Base-by-base conservation (phyloP, 2,888 invertebrate species). In the Troides helena region DNA sequence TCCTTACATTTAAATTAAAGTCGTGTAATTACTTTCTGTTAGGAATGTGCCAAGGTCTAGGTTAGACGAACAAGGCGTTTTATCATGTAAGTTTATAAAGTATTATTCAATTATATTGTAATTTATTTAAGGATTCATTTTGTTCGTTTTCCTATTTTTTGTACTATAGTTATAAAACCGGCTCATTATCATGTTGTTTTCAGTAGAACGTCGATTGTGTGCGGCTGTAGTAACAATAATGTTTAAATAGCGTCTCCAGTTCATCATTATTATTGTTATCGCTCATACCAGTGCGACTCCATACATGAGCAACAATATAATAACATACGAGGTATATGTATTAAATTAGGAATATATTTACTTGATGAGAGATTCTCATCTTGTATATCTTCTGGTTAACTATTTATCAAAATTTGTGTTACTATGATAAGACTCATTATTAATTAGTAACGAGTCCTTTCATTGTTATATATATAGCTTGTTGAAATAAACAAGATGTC, bases 21-120 rank as follows among this genome's bases (percentile, higher is more conserved):
- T 39, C 65, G 60, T 7, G 46, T 62, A 39, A 39, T 62, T 46
- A 7, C n/a, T 36, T 23, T 39, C 36, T 18, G 25, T 46, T 63
- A 70, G 73, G 65, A 53, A 74, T 74, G 71, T 71, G 71, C 62
- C 65, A 63, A 61, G 57, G 62, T 65, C 68, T 68, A 59, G 73
- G 60, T 72, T 74, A 66, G 64, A 60, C 58, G 67, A 62, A 58
- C 25, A 62, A 69, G 57, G 46, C 43, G 64, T 71, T 66, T n/a
- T 63, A 71, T 58, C 60, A 71, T 70, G 73, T 73, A 72, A 73
- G 72, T 70, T 43, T 58, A 57, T 53, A 61, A 61, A n/a, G 18
- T 18, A 60, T 36, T 60, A 36, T 36, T 3, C 30, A 25, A 36
- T 25, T 14, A 30, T 3, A 2, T 36, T 64, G 50, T 53, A 53